Evolutionary conservation across 2,888 invertebrate genomes (phyloP).

Genomic region (Troides helena): DNA sequence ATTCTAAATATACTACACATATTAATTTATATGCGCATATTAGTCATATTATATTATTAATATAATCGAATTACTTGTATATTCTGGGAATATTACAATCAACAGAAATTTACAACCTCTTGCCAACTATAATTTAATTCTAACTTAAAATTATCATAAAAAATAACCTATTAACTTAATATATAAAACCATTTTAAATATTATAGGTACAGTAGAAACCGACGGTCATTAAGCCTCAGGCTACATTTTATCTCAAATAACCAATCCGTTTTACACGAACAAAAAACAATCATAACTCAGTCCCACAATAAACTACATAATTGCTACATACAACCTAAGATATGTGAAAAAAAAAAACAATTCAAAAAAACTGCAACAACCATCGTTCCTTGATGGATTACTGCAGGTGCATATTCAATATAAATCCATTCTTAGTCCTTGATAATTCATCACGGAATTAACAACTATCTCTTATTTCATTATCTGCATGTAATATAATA

Average conservation of each 20-base stretch:
- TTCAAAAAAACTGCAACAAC: conserved; percentile 1
- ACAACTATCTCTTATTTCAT: conserved; percentile 25
- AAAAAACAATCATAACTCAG: conserved; percentile 6
- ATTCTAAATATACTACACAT: too few species aligned
- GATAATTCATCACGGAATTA: conserved; percentile 26
- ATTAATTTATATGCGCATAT: too few species aligned
- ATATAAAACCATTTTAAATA: conserved; percentile 11
- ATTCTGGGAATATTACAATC: neutral
- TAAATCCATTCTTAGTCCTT: conserved; percentile 15
- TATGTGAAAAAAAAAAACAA: conserved; percentile 7
- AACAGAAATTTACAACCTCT: neutral
- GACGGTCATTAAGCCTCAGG: conserved; percentile 4
- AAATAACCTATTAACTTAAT: neutral
- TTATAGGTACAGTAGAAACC: neutral
- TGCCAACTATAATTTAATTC: neutral
- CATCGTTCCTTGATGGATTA: conserved; percentile 9
- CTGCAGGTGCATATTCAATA: conserved; percentile 1
- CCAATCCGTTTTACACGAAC: conserved; percentile 6
- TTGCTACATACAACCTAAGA: neutral
- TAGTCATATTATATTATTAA: too few species aligned
- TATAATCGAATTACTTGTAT: too few species aligned
- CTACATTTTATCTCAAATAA: conserved; percentile 7
- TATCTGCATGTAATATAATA: conserved; percentile 32
- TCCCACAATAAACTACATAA: conserved; percentile 14
- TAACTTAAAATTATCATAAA: neutral